Evolutionary conservation across 2,113 vertebrate genomes (phyloP).

Genomic region (Myiagra hebetior): DNA sequence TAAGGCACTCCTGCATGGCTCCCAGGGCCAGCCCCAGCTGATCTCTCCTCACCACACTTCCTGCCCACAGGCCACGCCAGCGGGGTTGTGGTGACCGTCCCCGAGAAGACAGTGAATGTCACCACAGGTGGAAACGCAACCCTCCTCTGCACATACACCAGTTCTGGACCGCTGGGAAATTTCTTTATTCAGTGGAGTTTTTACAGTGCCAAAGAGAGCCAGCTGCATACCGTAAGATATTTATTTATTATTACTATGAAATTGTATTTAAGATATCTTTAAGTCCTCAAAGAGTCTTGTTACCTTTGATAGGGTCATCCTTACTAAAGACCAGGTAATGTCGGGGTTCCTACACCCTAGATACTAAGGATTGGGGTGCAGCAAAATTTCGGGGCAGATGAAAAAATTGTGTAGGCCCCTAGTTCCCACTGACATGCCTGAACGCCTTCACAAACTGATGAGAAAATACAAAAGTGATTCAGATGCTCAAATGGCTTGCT

Average conservation of each 20-base stretch:
- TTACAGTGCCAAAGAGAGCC: conserved; percentile 37
- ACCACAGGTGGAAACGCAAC: conserved; percentile 26
- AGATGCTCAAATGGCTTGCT: background rate
- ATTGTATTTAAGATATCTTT: background rate
- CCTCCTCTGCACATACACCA: conserved; percentile 44
- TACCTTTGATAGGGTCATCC: background rate
- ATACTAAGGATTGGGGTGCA: background rate
- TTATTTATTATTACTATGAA: background rate
- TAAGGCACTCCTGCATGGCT: accelerated
- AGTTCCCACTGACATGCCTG: background rate
- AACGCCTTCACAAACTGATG: background rate
- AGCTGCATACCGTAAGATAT: conserved; percentile 26
- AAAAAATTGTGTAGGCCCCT: background rate
- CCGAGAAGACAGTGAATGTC: conserved; percentile 44
- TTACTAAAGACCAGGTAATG: background rate
- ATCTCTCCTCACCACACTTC: background rate
- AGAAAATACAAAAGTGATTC: background rate
- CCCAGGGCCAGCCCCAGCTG: background rate
- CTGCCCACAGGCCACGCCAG: conserved; percentile 27
- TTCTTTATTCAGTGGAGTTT: conserved; percentile 67
- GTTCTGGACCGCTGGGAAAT: background rate
- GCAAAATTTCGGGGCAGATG: background rate
- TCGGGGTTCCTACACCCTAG: background rate
- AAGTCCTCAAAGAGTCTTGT: background rate
- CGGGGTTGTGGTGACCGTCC: conserved; percentile 7